These are phyloP conservation scores for Tyria jacobaeae DNA, from an alignment of 2,888 invertebrate genomes.

Conservation along the genomic window DNA sequence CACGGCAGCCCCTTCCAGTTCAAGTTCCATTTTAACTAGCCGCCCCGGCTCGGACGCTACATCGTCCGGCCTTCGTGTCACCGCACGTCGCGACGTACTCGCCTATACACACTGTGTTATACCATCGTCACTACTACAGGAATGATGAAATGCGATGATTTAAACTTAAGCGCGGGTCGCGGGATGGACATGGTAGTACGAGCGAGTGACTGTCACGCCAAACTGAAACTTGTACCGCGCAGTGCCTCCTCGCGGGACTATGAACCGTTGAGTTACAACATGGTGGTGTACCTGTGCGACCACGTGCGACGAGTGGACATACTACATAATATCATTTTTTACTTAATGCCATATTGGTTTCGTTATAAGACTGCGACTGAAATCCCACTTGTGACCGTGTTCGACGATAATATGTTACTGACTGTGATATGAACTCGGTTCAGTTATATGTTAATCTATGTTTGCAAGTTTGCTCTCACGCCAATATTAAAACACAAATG, in stretches of 20 bases:
- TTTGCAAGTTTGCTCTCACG: background rate
- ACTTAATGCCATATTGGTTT: conserved; percentile 9
- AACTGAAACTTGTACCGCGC: too few relatives aligned
- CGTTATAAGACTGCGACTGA: conserved; percentile 10
- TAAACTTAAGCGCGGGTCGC: too few relatives aligned
- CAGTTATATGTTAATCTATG: background rate
- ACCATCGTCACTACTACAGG: too few relatives aligned
- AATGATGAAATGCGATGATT: too few relatives aligned
- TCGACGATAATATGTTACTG: background rate
- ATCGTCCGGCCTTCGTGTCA: too few relatives aligned
- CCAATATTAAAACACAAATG: background rate
- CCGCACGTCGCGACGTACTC: too few relatives aligned
- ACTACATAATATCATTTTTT: background rate
- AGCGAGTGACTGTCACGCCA: too few relatives aligned
- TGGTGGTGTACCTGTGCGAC: background rate
- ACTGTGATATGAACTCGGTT: conserved; percentile 4
- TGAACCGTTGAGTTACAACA: too few relatives aligned
- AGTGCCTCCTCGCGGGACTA: too few relatives aligned
- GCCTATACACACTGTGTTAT: too few relatives aligned
- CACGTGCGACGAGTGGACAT: background rate
- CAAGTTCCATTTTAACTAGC: conserved; percentile 97
- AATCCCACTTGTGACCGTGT: background rate
- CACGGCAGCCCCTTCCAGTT: conserved; percentile 97
- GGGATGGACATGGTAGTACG: too few relatives aligned
- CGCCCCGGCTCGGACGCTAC: background rate